A percentile compares a stretch with the other conserved stretches of the same genome.
Conservation (phyloP, 2,888 invertebrate species). For the Microctonus brassicae region DNA sequence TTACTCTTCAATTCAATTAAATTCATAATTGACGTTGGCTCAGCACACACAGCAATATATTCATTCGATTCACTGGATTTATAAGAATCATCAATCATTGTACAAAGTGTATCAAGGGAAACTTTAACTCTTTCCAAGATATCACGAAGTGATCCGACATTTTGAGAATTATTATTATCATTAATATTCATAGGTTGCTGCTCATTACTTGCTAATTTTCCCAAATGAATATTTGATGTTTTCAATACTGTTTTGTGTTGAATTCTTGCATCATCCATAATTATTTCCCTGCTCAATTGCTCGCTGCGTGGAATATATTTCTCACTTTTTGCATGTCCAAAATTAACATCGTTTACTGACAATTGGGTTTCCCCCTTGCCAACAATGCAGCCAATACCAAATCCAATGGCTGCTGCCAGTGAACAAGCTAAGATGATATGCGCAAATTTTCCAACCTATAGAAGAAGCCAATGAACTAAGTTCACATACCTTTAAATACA, state of each 20-base stretch:
- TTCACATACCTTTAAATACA: too few species aligned
- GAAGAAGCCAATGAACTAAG: not conserved
- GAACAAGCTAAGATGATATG: conserved; percentile 39
- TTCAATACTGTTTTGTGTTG: not conserved
- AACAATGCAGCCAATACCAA: conserved; percentile 39
- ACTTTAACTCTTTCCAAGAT: conserved; percentile 36
- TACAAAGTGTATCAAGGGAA: conserved; percentile 38
- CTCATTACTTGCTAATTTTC: not conserved
- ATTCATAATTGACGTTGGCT: conserved; percentile 3
- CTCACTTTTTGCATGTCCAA: conserved; percentile 26
- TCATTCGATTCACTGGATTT: not conserved
- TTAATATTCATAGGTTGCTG: not conserved
- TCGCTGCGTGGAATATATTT: conserved; percentile 23
- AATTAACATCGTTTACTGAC: conserved; percentile 27
- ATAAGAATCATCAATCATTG: conserved; percentile 27
- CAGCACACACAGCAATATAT: conserved; percentile 5
- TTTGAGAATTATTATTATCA: not conserved
- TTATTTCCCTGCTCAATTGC: conserved; percentile 24
- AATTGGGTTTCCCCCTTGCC: conserved; percentile 34
- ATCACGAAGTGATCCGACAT: conserved; percentile 19
- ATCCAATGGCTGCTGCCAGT: conserved; percentile 40
- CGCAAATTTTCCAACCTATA: conserved; percentile 29
- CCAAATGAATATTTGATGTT: not conserved
- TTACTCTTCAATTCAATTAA: conserved; percentile 16
- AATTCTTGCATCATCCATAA: not conserved